Conservation (phyloP, 2,888 invertebrate genomes). For the Muschampia plurimacula region DNA sequence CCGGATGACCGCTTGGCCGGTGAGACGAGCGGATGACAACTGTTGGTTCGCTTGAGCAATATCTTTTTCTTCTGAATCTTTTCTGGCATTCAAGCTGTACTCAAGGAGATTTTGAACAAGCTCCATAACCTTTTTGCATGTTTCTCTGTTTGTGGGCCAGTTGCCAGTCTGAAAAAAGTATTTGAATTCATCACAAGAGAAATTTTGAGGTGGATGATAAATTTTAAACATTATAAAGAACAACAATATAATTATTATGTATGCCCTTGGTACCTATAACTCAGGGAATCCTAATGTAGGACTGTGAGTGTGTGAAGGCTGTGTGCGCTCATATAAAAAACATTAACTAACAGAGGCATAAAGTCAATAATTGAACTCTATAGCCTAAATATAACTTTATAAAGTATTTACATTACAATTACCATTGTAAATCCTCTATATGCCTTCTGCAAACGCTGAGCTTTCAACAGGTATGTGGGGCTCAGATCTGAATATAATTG, state of each 20-base stretch:
- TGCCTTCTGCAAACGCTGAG: constrained; percentile 91
- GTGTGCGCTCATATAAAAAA: no score
- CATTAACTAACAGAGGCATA: no score
- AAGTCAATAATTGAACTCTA: no score
- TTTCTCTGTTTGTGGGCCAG: constrained; percentile 86
- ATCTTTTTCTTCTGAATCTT: constrained; percentile 76
- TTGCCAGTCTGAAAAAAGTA: constrained; percentile 63
- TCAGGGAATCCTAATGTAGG: no score
- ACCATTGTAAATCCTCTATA: constrained; percentile 90
- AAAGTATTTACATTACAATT: constrained; percentile 13
- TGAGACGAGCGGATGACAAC: constrained; percentile 86
- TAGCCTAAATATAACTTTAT: no score
- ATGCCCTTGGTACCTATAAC: no score
- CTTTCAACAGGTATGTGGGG: constrained; percentile 84
- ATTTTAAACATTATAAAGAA: no score
- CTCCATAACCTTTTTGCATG: constrained; percentile 87
- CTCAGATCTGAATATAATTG: constrained; percentile 91
- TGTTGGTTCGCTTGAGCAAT: constrained; percentile 83
- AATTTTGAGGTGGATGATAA: not conserved
- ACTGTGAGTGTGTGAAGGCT: no score
- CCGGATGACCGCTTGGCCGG: constrained; percentile 83
- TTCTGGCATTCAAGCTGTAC: constrained; percentile 82
- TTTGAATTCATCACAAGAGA: not conserved
- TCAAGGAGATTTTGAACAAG: constrained; percentile 86
- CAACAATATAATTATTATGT: no score